phyloP scores from a whole-genome alignment of 1,140 invertebrate genomes.

The Nephila pilipes region DNA sequence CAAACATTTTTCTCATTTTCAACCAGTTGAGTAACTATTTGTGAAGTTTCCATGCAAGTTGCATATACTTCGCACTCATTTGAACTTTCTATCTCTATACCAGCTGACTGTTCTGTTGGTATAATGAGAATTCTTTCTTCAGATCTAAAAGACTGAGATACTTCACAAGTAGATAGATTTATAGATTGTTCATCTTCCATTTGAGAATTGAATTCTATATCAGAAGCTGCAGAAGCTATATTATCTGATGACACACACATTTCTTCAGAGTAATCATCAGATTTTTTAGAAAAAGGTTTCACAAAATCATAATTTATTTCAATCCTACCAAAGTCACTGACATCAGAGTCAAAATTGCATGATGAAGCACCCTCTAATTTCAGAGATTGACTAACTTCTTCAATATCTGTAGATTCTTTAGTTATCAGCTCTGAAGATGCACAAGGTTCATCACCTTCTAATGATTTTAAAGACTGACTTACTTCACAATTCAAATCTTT shows the following conservation, averaged over 20 bases:
- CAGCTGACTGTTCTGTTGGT: neutral
- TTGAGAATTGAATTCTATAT: conserved; percentile 9
- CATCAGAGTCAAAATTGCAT: neutral
- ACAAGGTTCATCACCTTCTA: neutral
- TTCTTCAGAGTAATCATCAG: conserved; percentile 5
- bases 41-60: neutral
- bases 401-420: neutral
- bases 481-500: conserved; percentile 44
- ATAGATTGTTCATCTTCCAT: neutral
- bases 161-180: conserved; percentile 54
- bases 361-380: conserved; percentile 12
- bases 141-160: conserved; percentile 42
- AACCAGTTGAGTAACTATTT: neutral
- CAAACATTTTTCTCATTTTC: conserved; percentile 36
- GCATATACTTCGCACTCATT: conserved; percentile 65
- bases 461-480: conserved; percentile 23
- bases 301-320: neutral
- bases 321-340: neutral
- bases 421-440: neutral
- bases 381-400: conserved; percentile 53
- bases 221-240: neutral
- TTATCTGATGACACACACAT: conserved; percentile 58
- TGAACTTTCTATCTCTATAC: conserved; percentile 24
- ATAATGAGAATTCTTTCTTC: neutral
- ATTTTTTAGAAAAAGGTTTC: neutral